Evolutionary conservation across 2,888 invertebrate genomes (phyloP).

Genomic region (Lepetodrilus schrolli): DNA sequence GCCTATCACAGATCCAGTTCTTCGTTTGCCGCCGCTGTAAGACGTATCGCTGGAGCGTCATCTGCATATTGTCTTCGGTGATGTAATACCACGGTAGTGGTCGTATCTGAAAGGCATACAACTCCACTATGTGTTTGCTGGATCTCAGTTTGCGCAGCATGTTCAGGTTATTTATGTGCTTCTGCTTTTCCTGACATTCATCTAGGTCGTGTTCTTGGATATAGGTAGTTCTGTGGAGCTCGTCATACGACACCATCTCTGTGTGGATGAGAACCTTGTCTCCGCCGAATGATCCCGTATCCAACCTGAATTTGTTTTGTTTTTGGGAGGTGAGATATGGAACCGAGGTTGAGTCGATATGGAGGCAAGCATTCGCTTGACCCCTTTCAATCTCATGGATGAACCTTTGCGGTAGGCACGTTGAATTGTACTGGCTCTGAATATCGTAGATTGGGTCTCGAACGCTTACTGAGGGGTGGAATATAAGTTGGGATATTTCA

Average conservation of each 20-base stretch:
- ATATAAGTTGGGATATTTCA: background rate
- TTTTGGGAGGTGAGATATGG: too few relatives aligned
- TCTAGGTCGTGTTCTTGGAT: background rate
- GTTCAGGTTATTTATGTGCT: background rate
- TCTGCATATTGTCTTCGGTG: background rate
- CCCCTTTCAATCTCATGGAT: background rate
- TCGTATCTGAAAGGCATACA: constrained; percentile 4
- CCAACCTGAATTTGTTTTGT: background rate
- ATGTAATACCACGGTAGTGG: background rate
- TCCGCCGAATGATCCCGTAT: background rate
- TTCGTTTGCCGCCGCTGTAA: background rate
- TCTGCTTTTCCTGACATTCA: background rate
- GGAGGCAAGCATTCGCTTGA: background rate
- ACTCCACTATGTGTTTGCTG: background rate
- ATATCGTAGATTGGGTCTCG: background rate
- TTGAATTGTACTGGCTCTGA: background rate
- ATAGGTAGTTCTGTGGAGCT: background rate
- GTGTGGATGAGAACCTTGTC: background rate
- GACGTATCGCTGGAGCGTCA: background rate
- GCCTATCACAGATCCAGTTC: background rate
- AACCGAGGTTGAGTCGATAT: background rate
- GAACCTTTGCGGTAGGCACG: background rate
- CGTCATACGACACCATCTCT: background rate
- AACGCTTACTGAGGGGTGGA: background rate
- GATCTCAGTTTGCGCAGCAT: background rate